Conservation (phyloP, 2,888 invertebrate species). For the Tetropium fuscum region DNA sequence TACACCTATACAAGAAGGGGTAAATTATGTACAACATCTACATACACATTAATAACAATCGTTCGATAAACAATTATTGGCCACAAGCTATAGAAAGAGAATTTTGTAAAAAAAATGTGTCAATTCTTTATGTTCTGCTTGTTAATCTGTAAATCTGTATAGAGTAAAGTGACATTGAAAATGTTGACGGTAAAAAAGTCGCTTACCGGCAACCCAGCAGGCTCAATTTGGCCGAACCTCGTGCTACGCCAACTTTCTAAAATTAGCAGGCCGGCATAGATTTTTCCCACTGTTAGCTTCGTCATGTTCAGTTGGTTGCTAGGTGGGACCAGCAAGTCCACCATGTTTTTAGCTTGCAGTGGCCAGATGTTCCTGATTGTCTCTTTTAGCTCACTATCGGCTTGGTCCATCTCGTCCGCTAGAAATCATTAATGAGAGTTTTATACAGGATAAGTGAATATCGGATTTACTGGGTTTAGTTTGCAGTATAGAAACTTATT, state of each 20-base stretch:
- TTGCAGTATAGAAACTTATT: too few species aligned
- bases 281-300: constrained; percentile 94
- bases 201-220: constrained; percentile 88
- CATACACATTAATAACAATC: constrained; percentile 42
- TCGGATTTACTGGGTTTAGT: too few species aligned
- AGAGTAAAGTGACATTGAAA: constrained; percentile 12
- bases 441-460: too few species aligned
- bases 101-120: constrained; percentile 13
- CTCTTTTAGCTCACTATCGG: constrained; percentile 94
- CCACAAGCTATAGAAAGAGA: constrained; percentile 36
- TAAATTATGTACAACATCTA: constrained; percentile 44
- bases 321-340: constrained; percentile 94
- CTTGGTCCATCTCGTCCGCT: constrained; percentile 99
- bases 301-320: constrained; percentile 86
- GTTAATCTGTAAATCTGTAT: constrained; percentile 7
- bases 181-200: background rate
- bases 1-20: constrained; percentile 25
- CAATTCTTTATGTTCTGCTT: constrained; percentile 22
- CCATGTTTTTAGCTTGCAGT: constrained; percentile 96
- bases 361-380: constrained; percentile 99
- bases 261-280: constrained; percentile 96
- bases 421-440: too few species aligned
- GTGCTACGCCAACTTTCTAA: constrained; percentile 97
- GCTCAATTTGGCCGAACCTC: constrained; percentile 86
- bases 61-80: constrained; percentile 39